phyloP scores from a whole-genome alignment of 2,888 invertebrate species.

The Pheosia tremula region DNA sequence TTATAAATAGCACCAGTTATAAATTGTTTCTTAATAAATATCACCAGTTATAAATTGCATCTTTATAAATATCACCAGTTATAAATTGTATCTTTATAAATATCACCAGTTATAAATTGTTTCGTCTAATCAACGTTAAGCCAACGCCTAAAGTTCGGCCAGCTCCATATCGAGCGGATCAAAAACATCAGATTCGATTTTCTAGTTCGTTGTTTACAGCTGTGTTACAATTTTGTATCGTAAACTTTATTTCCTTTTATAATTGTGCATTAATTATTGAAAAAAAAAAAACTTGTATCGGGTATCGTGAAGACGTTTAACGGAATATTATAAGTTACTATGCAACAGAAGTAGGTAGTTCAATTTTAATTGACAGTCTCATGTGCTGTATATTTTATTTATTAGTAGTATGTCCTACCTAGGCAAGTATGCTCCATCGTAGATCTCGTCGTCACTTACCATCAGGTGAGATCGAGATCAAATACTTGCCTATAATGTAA shows the following conservation, averaged over 20 bases:
- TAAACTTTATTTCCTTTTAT: constrained; percentile 75
- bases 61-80: too few species aligned
- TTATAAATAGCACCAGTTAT: too few species aligned
- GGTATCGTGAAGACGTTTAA: constrained; percentile 44
- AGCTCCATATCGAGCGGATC: constrained; percentile 64
- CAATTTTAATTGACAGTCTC: constrained; percentile 9
- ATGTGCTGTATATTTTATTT: too few species aligned
- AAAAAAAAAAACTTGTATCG: constrained; percentile 48
- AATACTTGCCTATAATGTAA: too few species aligned
- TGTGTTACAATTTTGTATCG: constrained; percentile 77
- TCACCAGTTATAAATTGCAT: too few species aligned
- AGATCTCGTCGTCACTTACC: too few species aligned
- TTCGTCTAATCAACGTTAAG: constrained; percentile 47
- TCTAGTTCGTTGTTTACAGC: constrained; percentile 77
- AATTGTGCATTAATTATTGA: constrained; percentile 66
- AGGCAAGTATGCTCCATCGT: too few species aligned
- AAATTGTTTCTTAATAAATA: too few species aligned
- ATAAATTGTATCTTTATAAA: too few species aligned
- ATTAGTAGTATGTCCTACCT: too few species aligned
- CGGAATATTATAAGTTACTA: constrained; percentile 29
- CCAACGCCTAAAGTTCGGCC: constrained; percentile 22
- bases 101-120: too few species aligned
- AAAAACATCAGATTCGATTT: constrained; percentile 74
- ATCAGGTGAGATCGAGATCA: too few species aligned
- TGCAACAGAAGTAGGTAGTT: constrained; percentile 9